Base-by-base conservation (phyloP, 2,113 vertebrate species). In the Ciconia boyciana region DNA sequence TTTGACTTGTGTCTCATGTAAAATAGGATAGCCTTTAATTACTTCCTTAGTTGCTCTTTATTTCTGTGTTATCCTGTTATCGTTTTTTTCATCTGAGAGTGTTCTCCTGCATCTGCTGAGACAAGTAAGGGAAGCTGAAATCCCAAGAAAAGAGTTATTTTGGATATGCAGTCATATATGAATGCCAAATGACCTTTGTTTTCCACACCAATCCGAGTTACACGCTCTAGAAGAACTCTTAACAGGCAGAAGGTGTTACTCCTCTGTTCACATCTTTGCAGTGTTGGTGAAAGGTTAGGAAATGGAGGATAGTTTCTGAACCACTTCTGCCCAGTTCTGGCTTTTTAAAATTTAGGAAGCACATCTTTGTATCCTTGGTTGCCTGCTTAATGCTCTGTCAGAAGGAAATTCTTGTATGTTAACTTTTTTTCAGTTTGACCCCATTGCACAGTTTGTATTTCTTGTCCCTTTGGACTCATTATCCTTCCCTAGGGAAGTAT, bases 71-170 rank as follows among this genome's bases (percentile, higher is more conserved):
- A 78, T 94, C 61, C 64, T 92, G 43, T 93, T 94, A 51, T 0
- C 1, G 0, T 61, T 70, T 90, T 78, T 84, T 89, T 58, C 46
- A 25, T 86, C 57, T 82, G 41, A 76, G 48, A 64, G 34, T 76
- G 70, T 86, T 90, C 29, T 93, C 39, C 75, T 74, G 18, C 69
- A 34, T 84, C 51, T 82, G 0, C 39, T 62, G 62, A 86, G 76
- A 81, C 52, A 87, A 75, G 19, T 78, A 71, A 79, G 18, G 55
- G 44, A 84, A 55, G 61, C 74, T 94, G 83, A 87, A 39, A 39
- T 91, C 87, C 84, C 86, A 76, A 84, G n/a, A 48, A 88, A 57
- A 89, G 46, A 51, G 74, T 91, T 76, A 39, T 80, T 94, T 97
- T 87, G 87, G 66, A 69, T 60, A 54, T 3, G 5, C 21, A 65